These are phyloP conservation scores for Episyrphus balteatus DNA, from an alignment of 1,140 invertebrate genomes.

Conservation along the genomic window DNA sequence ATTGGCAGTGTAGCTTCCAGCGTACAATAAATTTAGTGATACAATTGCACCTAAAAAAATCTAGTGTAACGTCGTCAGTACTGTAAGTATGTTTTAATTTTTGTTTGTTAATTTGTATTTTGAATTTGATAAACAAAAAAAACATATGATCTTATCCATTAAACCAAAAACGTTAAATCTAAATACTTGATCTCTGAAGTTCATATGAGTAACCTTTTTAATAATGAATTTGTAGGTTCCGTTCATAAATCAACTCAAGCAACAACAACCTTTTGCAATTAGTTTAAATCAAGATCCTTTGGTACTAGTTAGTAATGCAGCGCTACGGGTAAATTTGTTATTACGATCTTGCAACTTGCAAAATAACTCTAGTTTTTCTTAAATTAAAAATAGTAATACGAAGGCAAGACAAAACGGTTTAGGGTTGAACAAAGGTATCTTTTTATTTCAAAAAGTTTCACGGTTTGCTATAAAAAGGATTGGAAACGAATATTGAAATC, in stretches of 20 bases:
- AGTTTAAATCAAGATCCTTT: constrained; percentile 39
- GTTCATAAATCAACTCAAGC: constrained; percentile 45
- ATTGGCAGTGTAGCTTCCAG: constrained; percentile 19
- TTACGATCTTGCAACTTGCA: no score
- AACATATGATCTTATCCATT: background rate
- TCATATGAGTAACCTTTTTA: background rate
- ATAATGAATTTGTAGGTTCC: constrained; percentile 25
- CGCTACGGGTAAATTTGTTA: no score
- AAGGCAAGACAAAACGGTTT: no score
- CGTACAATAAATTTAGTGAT: constrained; percentile 37
- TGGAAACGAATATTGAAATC: no score
- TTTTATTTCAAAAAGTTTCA: no score
- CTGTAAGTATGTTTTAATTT: constrained; percentile 17
- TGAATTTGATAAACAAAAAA: background rate
- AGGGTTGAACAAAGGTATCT: no score
- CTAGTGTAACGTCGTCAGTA: constrained; percentile 37
- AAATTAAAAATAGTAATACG: no score
- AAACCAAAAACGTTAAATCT: background rate
- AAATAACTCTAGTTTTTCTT: no score
- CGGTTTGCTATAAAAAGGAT: no score
- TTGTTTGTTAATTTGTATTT: background rate
- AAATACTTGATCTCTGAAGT: no score
- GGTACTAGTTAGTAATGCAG: constrained; percentile 27
- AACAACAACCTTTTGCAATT: constrained; percentile 36
- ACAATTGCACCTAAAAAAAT: constrained; percentile 35